Conservation (phyloP, 2,113 vertebrate species). For the Colius striatus region DNA sequence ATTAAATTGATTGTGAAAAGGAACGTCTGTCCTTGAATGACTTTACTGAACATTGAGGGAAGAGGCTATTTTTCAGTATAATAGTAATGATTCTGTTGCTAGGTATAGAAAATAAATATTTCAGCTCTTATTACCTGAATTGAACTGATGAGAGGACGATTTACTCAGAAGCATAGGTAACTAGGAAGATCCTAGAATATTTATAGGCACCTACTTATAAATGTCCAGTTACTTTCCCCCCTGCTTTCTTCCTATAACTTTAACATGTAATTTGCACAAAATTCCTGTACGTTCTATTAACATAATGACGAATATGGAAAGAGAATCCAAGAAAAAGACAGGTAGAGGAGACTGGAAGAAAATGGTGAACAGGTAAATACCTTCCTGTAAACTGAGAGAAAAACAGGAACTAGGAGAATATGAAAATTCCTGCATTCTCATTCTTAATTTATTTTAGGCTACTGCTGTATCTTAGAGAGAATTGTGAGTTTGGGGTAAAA, state of each 20-base stretch:
- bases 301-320: neutral
- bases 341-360: neutral
- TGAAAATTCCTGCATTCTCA: neutral
- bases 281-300: neutral
- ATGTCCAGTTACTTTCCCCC: neutral
- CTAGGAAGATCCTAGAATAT: neutral
- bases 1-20: constrained; percentile 70
- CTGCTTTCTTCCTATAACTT: neutral
- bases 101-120: neutral
- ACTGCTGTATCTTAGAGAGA: neutral
- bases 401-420: neutral
- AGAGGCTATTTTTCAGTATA: constrained; percentile 6
- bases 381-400: neutral
- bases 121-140: neutral
- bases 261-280: neutral
- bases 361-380: neutral
- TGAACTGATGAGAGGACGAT: neutral
- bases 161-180: neutral
- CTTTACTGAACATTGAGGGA: constrained; percentile 37
- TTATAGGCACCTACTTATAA: neutral
- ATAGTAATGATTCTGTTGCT: neutral
- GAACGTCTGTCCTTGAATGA: constrained; percentile 55
- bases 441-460: neutral
- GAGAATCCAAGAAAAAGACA: neutral
- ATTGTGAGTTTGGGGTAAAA: neutral